Base-by-base conservation (phyloP, 2,797 vertebrate species). In the Sylvia borin region DNA sequence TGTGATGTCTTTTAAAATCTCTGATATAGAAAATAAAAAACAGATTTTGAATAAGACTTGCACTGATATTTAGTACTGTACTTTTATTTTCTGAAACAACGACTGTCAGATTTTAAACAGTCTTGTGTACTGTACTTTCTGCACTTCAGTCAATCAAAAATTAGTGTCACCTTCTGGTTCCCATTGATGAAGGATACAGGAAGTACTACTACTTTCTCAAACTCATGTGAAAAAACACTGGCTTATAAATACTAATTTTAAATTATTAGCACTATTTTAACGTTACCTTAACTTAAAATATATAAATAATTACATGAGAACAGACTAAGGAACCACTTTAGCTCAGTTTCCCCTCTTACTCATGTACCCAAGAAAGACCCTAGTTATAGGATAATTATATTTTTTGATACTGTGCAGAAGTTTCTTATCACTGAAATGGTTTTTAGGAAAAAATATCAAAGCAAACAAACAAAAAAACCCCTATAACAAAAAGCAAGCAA, bases 401-500 rank as follows among this genome's bases (percentile, higher is more conserved):
- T 31, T 42, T 10, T 10, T 45, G 13, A 53, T 38, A 81, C 4
- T 47, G 21, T 54, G 31, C 3, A 65, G 31, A 66, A 62, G 42
- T 55, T 66, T 83, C 9, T 31, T 83, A 54, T 18, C 34, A 8
- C 18, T 73, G 8, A 27, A 83, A 53, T 31, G 3, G 61, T 75
- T 92, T 85, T 51, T 22, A 60, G 29, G 2, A 67, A 43, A 40
- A 24, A 19, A 42, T 10, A 27, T 6, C 14, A 21, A 36, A 58
- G 8, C 4, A 47, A 40, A 40, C 3, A 36, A 36, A 36, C 36
- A 36, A 36, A 40, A 32, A 21, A 16, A 61, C 11, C n/a, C n/a
- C n/a, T 20, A 8, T 26, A 43, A 50, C 9, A 3, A 38, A 45
- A 38, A 45, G 0, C 4, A 38, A 15, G 4, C 5, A n/a, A n/a